Evolutionary conservation across 2,113 vertebrate species (phyloP).

Genomic region (Girardinichthys multiradiatus): DNA sequence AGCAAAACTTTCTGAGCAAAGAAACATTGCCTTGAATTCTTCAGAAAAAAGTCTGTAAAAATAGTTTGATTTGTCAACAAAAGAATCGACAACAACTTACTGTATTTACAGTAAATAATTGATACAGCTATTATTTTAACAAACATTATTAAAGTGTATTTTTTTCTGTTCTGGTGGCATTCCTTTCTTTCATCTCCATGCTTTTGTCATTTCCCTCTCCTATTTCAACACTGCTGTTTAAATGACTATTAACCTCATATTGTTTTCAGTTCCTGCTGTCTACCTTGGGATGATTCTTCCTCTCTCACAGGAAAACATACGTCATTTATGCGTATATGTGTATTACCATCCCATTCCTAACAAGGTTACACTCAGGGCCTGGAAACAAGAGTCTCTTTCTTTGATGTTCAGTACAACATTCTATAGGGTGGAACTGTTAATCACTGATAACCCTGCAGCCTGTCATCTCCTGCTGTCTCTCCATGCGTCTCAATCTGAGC

Average conservation of each 20-base stretch:
- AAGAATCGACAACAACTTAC: neutral
- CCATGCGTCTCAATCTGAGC: conserved; percentile 84
- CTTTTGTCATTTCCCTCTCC: neutral
- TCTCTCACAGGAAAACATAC: conserved; percentile 32
- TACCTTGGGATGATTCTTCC: conserved; percentile 6
- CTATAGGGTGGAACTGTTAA: conserved; percentile 88
- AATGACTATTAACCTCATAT: neutral
- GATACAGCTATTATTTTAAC: neutral
- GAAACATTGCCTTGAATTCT: too few species aligned
- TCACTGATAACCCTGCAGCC: conserved; percentile 91
- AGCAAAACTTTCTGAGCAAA: too few species aligned
- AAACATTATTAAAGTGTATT: neutral
- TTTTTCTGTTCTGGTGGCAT: neutral
- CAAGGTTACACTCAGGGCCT: conserved; percentile 68
- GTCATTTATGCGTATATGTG: conserved; percentile 17
- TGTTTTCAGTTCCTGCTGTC: conserved; percentile 14
- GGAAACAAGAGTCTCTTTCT: conserved; percentile 68
- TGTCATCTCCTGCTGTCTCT: conserved; percentile 56
- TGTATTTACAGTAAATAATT: neutral
- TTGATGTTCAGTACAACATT: conserved; percentile 79
- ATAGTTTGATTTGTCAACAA: neutral
- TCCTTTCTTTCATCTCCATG: neutral
- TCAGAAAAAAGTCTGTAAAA: too few species aligned
- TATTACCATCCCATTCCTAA: conserved; percentile 55
- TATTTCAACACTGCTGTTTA: neutral